Conservation (phyloP, 92 coral and sea anemone genomes). For the Palythoa grandiflora region DNA sequence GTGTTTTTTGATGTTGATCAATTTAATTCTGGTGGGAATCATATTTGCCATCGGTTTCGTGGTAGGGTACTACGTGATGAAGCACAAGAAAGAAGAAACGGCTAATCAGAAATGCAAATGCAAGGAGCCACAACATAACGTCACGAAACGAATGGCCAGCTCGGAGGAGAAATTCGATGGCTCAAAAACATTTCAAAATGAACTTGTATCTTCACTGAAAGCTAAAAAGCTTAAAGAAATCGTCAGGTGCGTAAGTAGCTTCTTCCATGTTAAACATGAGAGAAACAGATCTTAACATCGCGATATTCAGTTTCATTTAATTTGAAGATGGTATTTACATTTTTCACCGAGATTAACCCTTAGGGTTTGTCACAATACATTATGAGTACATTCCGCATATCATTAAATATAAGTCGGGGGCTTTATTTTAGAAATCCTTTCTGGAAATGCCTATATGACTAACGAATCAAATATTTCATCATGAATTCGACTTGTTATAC, state of each 20-base stretch:
- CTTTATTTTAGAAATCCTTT: not conserved
- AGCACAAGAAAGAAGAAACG: conserved; percentile 22
- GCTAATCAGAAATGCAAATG: conserved; percentile 3
- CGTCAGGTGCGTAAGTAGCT: not conserved
- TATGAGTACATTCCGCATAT: not conserved
- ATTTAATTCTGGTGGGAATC: conserved; percentile 25
- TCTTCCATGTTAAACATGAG: not conserved
- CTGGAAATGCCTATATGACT: not conserved
- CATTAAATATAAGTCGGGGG: not conserved
- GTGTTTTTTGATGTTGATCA: conserved; percentile 32
- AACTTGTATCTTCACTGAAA: not conserved
- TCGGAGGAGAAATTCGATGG: not conserved
- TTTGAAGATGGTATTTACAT: not conserved
- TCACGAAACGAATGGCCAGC: conserved; percentile 2
- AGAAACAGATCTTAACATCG: not conserved
- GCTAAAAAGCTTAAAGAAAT: not conserved
- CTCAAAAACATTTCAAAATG: not conserved
- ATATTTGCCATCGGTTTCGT: conserved; percentile 44
- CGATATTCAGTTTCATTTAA: not conserved
- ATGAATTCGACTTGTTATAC: not conserved
- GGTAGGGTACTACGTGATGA: conserved; percentile 43
- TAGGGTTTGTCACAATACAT: not conserved
- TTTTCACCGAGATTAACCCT: not conserved
- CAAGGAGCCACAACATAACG: conserved; percentile 14
- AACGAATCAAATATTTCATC: not conserved